phyloP scores from a whole-genome alignment of 2,797 vertebrate genomes.

The Selene dorsalis region DNA sequence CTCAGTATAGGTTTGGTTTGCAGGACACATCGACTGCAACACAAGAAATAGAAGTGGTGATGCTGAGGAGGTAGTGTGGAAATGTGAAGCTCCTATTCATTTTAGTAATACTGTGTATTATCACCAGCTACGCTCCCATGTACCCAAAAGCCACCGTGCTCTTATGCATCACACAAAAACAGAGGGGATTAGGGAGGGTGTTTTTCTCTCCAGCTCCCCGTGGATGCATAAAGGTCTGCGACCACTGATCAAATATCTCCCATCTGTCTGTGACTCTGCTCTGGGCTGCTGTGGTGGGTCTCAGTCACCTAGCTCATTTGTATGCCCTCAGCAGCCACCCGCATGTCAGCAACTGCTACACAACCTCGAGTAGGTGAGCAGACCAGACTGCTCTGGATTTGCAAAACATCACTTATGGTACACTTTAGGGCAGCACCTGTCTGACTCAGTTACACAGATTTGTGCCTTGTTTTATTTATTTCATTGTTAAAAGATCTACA shows the following conservation, averaged over 20 bases:
- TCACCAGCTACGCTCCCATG: conserved; percentile 6
- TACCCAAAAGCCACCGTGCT: not conserved
- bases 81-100: not conserved
- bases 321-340: conserved; percentile 53
- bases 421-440: not conserved
- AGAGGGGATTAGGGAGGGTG: conserved; percentile 17
- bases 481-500: not conserved
- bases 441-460: conserved; percentile 6
- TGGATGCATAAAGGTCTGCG: conserved; percentile 60
- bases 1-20: conserved; percentile 1
- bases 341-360: conserved; percentile 43
- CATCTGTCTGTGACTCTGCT: conserved; percentile 59
- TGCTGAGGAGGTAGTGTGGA: not conserved
- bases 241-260: conserved; percentile 67
- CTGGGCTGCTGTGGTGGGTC: conserved; percentile 44
- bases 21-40: not conserved
- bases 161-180: conserved; percentile 15
- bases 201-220: conserved; percentile 34
- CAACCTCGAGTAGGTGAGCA: conserved; percentile 32
- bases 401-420: conserved; percentile 10
- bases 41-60: not conserved
- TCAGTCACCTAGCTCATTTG: conserved; percentile 67
- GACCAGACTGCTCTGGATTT: not conserved
- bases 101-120: not conserved
- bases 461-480: not conserved